These are phyloP conservation scores for Ambastaia sidthimunki DNA, from an alignment of 2,797 vertebrate genomes.

Conservation along the genomic window DNA sequence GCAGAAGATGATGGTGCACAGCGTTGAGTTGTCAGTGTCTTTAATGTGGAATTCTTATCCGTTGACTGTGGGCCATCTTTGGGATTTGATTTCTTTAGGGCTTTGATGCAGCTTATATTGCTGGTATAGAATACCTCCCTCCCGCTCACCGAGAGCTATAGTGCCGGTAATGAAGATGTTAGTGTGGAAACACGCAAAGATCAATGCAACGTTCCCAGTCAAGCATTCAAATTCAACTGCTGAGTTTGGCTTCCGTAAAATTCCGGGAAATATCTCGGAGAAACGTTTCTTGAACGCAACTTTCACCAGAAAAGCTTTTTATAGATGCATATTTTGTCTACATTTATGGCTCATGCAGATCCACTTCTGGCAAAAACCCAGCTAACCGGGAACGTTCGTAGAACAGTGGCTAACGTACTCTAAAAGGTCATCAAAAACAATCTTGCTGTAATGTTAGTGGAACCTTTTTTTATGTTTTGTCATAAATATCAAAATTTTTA, in stretches of 20 bases:
- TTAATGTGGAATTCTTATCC: constrained; percentile 39
- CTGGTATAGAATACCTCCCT: constrained; percentile 27
- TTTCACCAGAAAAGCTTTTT: not conserved
- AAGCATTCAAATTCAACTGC: not conserved
- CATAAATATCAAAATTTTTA: too few species aligned
- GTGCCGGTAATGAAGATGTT: constrained; percentile 35
- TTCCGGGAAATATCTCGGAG: constrained; percentile 9
- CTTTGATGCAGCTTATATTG: constrained; percentile 40
- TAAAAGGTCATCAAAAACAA: too few species aligned
- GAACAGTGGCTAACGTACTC: too few species aligned
- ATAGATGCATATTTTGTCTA: not conserved
- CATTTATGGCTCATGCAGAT: not conserved
- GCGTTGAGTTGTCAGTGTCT: constrained; percentile 19
- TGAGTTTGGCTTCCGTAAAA: constrained; percentile 15
- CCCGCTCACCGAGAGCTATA: constrained; percentile 11
- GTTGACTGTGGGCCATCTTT: constrained; percentile 36
- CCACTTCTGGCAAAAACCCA: not conserved
- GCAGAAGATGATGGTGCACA: not conserved
- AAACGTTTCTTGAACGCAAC: not conserved
- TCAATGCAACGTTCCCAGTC: constrained; percentile 8
- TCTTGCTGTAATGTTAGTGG: too few species aligned
- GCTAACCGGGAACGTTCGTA: too few species aligned
- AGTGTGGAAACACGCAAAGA: constrained; percentile 9
- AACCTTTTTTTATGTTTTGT: too few species aligned
- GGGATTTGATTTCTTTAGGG: constrained; percentile 39